phyloP scores from a whole-genome alignment of 2,797 vertebrate species.

The Decapterus maruadsi region DNA sequence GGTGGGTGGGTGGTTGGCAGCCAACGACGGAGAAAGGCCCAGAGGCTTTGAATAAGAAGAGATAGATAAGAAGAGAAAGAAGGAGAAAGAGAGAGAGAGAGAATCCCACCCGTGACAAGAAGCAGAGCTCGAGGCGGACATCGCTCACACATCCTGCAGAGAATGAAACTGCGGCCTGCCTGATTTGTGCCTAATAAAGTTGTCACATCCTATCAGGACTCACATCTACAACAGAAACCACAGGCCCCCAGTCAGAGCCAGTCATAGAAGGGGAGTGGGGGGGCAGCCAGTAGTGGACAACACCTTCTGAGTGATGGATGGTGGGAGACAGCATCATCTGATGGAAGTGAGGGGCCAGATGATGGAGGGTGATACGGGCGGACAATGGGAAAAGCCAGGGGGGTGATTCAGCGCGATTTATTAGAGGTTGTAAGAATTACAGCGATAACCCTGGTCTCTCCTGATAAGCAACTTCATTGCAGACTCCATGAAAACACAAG shows the following conservation, averaged over 20 bases:
- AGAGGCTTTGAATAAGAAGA: constrained; percentile 61
- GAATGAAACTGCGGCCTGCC: constrained; percentile 67
- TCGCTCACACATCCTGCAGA: constrained; percentile 66
- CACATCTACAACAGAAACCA: constrained; percentile 77
- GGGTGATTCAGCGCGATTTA: constrained; percentile 57
- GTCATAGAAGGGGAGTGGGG: constrained; percentile 67
- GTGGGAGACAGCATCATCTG: constrained; percentile 59
- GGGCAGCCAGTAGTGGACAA: constrained; percentile 68
- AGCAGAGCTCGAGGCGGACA: constrained; percentile 58
- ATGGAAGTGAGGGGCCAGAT: constrained; percentile 59
- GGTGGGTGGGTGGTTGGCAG: neutral
- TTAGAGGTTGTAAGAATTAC: constrained; percentile 48
- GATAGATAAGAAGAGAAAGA: constrained; percentile 44
- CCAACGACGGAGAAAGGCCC: constrained; percentile 47
- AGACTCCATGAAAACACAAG: constrained; percentile 12
- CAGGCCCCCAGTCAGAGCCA: constrained; percentile 63
- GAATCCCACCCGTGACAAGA: constrained; percentile 58
- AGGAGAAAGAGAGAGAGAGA: constrained; percentile 30
- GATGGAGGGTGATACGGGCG: constrained; percentile 60
- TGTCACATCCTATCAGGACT: constrained; percentile 85
- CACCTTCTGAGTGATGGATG: constrained; percentile 79
- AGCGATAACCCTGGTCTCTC: constrained; percentile 24
- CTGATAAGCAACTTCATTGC: constrained; percentile 15
- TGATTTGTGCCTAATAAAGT: constrained; percentile 86
- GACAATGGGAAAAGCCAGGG: constrained; percentile 34